Evolutionary conservation across 1,140 invertebrate species (phyloP), one percentile per base, ranked within the genome.

Genomic region (Drosophila elegans): DNA sequence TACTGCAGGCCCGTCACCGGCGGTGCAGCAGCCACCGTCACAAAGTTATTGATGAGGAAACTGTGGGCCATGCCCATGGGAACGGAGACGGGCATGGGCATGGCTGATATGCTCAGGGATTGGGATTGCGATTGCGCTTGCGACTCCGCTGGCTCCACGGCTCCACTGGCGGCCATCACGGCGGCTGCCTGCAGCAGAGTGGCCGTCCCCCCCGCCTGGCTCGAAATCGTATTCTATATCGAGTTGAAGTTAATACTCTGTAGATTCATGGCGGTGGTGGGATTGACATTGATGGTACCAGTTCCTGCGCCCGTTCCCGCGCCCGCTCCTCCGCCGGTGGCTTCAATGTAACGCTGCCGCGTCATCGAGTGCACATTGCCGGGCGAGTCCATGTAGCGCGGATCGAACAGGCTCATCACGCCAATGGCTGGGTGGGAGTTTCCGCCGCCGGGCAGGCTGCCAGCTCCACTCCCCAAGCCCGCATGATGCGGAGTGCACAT

Each of bases 181-280:
- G 89, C 81, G 48, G 85, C 80, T 76, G 89, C 84, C 68, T 90
- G 82, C 63, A 86, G 63, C 66, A 80, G 67, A 54, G 85, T 76
- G 59, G 74, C 69, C 71, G 79, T 53, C 52, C 76, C 80, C 52
- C 76, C 80, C 52, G 72, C 74, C 46, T 89, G 76, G 78, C 72
- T 83, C 63, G 90, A 80, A 72, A 92, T 89, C 74, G 90, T 90
- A 91, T 92, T 92, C 94, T 95, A 96, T 93, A 96, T 95, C 76
- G 95, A 93, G 91, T 95, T 95, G 77, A 96, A 96, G 91, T 96
- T 96, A 60, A 96, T 94, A 64, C 94, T 95, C 78, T 96, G 94
- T 84, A 96, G 93, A 93, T 95, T 96, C 76, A 96, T 94, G 68
- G 94, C 94, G 78, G 94, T 74, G 68, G 91, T 74, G 52, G 91